Conservation (phyloP, 2,113 vertebrate genomes). For the Lophochroa leadbeateri region DNA sequence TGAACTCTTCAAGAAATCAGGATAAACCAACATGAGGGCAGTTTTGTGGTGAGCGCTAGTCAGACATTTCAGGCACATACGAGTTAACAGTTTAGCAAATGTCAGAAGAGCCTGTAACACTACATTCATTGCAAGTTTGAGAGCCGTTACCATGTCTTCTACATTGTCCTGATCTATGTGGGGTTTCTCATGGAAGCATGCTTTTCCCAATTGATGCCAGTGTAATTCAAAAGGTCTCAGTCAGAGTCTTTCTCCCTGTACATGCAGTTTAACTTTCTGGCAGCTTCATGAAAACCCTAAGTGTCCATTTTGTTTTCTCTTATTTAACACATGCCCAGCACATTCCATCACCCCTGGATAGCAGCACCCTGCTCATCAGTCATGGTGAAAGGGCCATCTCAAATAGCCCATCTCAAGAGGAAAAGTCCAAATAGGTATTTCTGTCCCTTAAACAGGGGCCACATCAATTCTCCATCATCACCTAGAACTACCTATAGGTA, state of each 20-base stretch:
- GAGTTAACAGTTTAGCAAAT: not conserved
- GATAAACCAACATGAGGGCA: not conserved
- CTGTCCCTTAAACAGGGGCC: not conserved
- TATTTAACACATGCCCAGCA: fast-evolving
- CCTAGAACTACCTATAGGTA: not conserved
- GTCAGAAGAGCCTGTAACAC: not conserved
- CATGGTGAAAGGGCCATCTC: fast-evolving
- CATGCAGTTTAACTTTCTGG: not conserved
- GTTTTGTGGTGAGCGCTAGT: not conserved
- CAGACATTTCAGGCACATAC: not conserved
- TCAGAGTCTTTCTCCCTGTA: not conserved
- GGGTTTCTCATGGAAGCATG: not conserved
- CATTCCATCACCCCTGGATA: not conserved
- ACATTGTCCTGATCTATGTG: not conserved
- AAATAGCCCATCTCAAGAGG: not conserved
- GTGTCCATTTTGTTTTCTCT: not conserved
- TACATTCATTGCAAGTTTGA: fast-evolving
- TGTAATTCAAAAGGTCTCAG: not conserved
- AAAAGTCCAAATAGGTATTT: not conserved
- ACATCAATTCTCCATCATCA: not conserved
- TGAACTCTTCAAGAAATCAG: not conserved
- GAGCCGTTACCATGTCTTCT: not conserved
- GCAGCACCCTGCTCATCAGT: fast-evolving
- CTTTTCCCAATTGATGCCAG: fast-evolving
- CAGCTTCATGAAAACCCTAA: not conserved